Conservation (phyloP, 2,888 invertebrate species). For the Agrochola lota region DNA sequence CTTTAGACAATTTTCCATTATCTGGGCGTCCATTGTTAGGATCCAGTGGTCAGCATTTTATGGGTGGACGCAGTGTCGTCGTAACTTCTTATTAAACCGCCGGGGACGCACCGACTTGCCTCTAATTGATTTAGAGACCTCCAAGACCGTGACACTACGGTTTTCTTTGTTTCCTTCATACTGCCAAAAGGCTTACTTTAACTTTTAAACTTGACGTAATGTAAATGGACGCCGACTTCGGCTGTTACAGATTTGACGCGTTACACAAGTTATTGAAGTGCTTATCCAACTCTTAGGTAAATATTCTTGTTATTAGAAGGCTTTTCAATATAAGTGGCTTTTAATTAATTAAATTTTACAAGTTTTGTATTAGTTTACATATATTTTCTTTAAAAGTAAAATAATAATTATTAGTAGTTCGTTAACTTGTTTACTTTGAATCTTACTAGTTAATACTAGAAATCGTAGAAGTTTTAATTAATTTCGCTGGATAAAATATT, state of each 20-base stretch:
- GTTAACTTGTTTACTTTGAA: slow-evolving; percentile 7
- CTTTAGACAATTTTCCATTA: slow-evolving; percentile 89
- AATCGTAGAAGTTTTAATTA: background rate
- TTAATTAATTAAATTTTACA: slow-evolving; percentile 13
- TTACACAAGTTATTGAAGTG: slow-evolving; percentile 29
- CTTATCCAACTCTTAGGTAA: slow-evolving; percentile 16
- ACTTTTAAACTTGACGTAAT: slow-evolving; percentile 68
- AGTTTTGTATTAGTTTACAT: slow-evolving; percentile 2
- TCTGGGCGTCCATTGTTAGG: slow-evolving; percentile 85
- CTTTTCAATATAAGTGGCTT: slow-evolving; percentile 11
- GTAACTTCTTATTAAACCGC: slow-evolving; percentile 89
- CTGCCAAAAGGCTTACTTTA: slow-evolving; percentile 70
- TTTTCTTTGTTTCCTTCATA: slow-evolving; percentile 78
- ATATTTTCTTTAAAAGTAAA: slow-evolving; percentile 19
- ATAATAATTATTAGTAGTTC: background rate
- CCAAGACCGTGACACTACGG: slow-evolving; percentile 76
- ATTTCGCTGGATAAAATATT: background rate
- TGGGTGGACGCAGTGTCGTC: slow-evolving; percentile 80
- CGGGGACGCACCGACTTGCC: slow-evolving; percentile 81
- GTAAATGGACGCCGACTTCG: slow-evolving; percentile 60
- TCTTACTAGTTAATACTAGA: background rate
- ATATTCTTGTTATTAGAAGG: slow-evolving; percentile 17
- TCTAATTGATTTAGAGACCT: slow-evolving; percentile 88
- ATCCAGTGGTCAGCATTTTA: slow-evolving; percentile 86
- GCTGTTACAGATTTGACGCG: slow-evolving; percentile 31